Percentiles rank a stretch among this genome's conserved stretches.
These are phyloP conservation scores for Philereme transversata DNA, from an alignment of 2,888 invertebrate species.

Conservation along the genomic window DNA sequence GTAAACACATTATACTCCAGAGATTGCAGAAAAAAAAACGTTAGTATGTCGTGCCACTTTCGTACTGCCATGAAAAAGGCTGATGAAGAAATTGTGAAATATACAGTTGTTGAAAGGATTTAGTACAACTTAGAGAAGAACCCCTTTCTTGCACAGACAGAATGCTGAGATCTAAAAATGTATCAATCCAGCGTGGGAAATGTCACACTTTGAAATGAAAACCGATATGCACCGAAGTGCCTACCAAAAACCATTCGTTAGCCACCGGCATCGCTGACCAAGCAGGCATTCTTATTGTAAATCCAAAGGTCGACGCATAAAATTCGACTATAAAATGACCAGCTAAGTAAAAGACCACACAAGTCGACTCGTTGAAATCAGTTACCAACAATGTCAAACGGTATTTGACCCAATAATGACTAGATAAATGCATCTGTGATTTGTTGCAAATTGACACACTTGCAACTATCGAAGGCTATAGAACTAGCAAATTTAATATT, in stretches of 20 bases:
- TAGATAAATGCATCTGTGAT: constrained; percentile 37
- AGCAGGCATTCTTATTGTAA: constrained; percentile 28
- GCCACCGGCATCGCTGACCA: constrained; percentile 17
- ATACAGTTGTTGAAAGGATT: no score
- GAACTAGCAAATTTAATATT: constrained; percentile 26
- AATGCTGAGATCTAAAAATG: no score
- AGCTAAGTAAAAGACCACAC: constrained; percentile 40
- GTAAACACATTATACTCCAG: no score
- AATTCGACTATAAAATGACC: constrained; percentile 19
- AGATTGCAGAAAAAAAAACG: no score
- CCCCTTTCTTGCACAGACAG: no score
- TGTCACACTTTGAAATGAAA: no score
- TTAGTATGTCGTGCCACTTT: no score
- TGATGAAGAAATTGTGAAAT: no score
- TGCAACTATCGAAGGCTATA: constrained; percentile 20
- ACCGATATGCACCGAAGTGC: no score
- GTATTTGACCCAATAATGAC: constrained; percentile 45
- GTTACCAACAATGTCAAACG: constrained; percentile 46
- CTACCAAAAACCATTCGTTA: neutral
- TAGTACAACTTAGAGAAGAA: no score
- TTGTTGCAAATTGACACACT: constrained; percentile 39
- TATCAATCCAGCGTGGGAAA: no score
- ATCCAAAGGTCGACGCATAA: constrained; percentile 27
- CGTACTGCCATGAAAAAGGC: no score
- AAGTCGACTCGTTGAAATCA: constrained; percentile 34